A percentile compares a stretch with the other conserved stretches of the same genome.
Conservation (phyloP, 2,113 vertebrate species). For the Onychostoma macrolepis region DNA sequence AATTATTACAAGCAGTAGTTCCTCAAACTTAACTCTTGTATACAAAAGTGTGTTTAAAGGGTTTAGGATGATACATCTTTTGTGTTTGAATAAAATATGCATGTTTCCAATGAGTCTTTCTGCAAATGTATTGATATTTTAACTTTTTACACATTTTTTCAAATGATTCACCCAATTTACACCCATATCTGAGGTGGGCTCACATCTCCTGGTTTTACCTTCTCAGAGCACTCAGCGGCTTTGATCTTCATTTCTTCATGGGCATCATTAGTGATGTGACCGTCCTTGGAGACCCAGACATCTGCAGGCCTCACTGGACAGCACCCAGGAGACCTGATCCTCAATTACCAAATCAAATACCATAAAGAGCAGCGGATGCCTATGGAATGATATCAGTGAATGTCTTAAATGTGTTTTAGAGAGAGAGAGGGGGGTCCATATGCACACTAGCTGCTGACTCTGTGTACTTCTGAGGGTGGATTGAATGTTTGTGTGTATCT, state of each 20-base stretch:
- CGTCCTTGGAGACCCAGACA: slow-evolving; percentile 42
- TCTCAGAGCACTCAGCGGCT: background rate
- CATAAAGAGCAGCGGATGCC: slow-evolving; percentile 52
- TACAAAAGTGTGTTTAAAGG: background rate
- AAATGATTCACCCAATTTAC: background rate
- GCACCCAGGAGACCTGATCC: slow-evolving; percentile 26
- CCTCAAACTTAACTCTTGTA: background rate
- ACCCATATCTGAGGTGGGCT: background rate
- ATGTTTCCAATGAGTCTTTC: background rate
- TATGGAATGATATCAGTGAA: slow-evolving; percentile 32
- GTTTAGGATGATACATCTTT: background rate
- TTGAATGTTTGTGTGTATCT: background rate
- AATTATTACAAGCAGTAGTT: background rate
- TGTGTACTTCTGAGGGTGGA: background rate
- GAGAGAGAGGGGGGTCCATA: background rate
- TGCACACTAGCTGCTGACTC: background rate
- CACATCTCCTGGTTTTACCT: slow-evolving; percentile 11
- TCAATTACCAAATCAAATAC: slow-evolving; percentile 52
- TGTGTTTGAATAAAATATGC: background rate
- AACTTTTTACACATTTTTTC: background rate
- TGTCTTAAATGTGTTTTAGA: slow-evolving; percentile 5
- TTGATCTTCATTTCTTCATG: background rate
- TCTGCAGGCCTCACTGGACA: slow-evolving; percentile 32
- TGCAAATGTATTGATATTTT: background rate
- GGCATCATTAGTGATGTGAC: background rate